Base-by-base conservation (phyloP, 2,113 vertebrate genomes). In the Atherinomorus stipes region DNA sequence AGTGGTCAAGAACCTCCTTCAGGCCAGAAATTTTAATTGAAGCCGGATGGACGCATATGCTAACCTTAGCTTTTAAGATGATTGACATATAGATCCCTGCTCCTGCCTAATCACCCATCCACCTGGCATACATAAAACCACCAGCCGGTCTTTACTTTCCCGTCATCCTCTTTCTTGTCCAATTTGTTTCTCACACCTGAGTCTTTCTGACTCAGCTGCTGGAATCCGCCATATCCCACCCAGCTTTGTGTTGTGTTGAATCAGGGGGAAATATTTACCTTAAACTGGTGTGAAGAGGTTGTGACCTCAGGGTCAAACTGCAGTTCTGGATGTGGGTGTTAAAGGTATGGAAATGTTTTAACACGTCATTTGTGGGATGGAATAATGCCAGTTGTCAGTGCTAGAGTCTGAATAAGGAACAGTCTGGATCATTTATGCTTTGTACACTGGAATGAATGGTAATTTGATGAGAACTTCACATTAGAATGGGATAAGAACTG, bases 241-340 rank as follows among this genome's bases (percentile, higher is more conserved):
- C 67, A 44, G 31, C 65, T 37, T 71, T 37, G 51, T 69, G 63
- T 64, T 81, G 26, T 59, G 66, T 56, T 62, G 64, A 83, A 79
- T 83, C 78, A 86, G 83, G 77, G 81, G 85, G 86, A 90, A 87
- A 87, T 85, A 91, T 88, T 91, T 90, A 87, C 80, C 72, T 65
- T 45, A 51, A 4, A 47, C 69, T 74, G 50, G 80, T 83, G 89
- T 87, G 85, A 89, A 88, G 22, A 60, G 83, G 84, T 75, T 49
- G 56, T 60, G 69, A 86, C 86, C 87, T 47, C 18, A 0, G 19
- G 85, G 85, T 87, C 87, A 67, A 52, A 63, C 47, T 21, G 71
- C 56, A 84, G 84, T 85, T 81, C 64, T 80, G 80, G 78, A 86
- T 74, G 87, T 87, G 79, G 77, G 67, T 53, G 11, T 69, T 40